These are phyloP conservation scores for Diglossa cyanea DNA, from an alignment of 2,797 vertebrate species.

Conservation along the genomic window DNA sequence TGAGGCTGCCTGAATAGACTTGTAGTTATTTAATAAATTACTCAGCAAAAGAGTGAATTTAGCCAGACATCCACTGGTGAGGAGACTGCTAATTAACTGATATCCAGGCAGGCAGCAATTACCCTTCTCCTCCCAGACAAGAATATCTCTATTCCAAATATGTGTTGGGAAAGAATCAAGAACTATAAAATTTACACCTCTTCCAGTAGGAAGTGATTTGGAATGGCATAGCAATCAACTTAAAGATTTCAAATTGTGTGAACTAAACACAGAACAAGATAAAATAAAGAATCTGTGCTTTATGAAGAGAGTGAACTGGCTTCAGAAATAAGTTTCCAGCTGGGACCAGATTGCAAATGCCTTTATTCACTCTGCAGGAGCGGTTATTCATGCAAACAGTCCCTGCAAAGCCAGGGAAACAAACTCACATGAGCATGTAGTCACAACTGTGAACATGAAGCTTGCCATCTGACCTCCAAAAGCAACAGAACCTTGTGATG, in stretches of 20 bases:
- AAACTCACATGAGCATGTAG: constrained; percentile 9
- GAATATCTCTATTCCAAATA: constrained; percentile 14
- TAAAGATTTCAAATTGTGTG: not conserved
- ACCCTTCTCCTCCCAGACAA: constrained; percentile 41
- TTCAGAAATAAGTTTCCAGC: constrained; percentile 48
- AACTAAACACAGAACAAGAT: not conserved
- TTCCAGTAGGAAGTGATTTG: not conserved
- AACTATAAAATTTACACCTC: not conserved
- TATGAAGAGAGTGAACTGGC: constrained; percentile 17
- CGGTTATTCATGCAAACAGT: constrained; percentile 1
- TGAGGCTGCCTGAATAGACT: not conserved
- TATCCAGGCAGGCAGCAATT: constrained; percentile 50
- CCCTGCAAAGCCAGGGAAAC: constrained; percentile 30
- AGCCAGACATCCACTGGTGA: constrained; percentile 24
- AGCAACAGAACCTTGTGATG: not conserved
- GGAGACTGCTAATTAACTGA: constrained; percentile 49
- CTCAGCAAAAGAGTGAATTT: not conserved
- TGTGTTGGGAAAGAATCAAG: not conserved
- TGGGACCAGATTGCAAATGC: constrained; percentile 56
- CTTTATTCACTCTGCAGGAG: constrained; percentile 50
- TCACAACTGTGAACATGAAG: not conserved
- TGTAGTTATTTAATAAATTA: constrained; percentile 41
- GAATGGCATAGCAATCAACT: not conserved
- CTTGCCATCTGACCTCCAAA: constrained; percentile 50
- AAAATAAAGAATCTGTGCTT: constrained; percentile 16